Evolutionary conservation across 2,113 vertebrate species (phyloP), one percentile per base, ranked within the genome.

Genomic region (Macaca mulatta): DNA sequence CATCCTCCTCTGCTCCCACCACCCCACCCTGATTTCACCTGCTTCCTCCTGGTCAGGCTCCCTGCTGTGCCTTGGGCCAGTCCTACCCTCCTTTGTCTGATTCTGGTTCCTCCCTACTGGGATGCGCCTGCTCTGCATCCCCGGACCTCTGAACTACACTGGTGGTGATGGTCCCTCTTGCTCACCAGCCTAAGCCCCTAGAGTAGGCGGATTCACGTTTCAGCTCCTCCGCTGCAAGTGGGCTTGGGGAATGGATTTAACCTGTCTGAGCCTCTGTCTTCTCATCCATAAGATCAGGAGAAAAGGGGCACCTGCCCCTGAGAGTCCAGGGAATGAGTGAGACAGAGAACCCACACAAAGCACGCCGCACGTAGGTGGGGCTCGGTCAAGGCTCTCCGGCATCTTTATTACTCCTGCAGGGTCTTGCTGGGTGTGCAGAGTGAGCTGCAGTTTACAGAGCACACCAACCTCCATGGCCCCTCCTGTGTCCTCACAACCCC

Each of bases 341-440:
- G 7, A 4, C 20, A 57, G 57, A 20, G 9, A 16, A 52, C 20
- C 30, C 57, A 1, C 1, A 0, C 1, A 8, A 30, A 55, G 50
- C 30, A 5, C 13, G 6, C 0, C 1, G 23, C 22, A 6, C 14
- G 0, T 0, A 2, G 18, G 12, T 27, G 0, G 27, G 59, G 9
- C 72, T 20, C 18, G 0, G 0, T 17, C 4, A 1, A 22, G 5
- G 6, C 12, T 27, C 52, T 48, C 74, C 0, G 6, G 5, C 20
- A 40, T 32, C 74, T 23, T 59, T 17, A 1, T 11, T 5, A 25
- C 9, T 20, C 17, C 13, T 70, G 25, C 25, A 17, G 79, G 23
- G 8, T 40, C 32, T 50, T 27, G 43, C 45, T 6, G 79, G 35
- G 50, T 0, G 12, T 14, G 2, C 12, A 8, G 5, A 5, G 6